Evolutionary conservation across 2,888 invertebrate genomes (phyloP), one percentile per base, ranked within the genome.

Genomic region (Nasonia oneida): DNA sequence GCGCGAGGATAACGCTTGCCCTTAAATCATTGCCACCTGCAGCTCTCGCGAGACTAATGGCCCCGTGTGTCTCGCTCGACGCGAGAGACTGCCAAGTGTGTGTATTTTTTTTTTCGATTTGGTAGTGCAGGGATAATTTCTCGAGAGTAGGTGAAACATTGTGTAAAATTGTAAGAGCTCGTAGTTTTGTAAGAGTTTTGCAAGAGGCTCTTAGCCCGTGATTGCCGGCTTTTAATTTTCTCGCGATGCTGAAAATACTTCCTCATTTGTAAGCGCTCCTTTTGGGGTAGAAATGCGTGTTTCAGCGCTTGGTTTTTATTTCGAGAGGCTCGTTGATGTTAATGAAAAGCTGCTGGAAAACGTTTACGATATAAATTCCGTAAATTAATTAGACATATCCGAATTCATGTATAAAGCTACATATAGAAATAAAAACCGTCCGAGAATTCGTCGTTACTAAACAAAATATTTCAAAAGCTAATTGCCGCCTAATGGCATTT

Each of bases 151-250:
- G 15, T 18, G 5, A 47, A 79, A 47, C 67, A 70, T 78, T 78
- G 23, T 10, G 23, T 23, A 47, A 47, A 47, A 79, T 67, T 67
- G 2, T 37, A 78, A 53, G 50, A 29, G 29, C 29, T 29, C 42
- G 79, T 37, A 33, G 37, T 80, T 80, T 80, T 37, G 79, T 18
- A 64, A 81, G 81, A 75, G 64, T 81, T 81, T 74, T 29, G 47
- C 39, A 81, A 81, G 42, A 39, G 33, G 64, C 33, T 75, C 64
- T 70, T 71, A 64, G 47, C 47, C 47, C n/a, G 29, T 42, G 23
- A 81, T 81, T 81, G 81, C 78, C n/a, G 12, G 74, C 81, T 81
- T 75, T 81, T 81, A 74, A 81, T 81, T 81, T 75, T 75, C 81
- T 47, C 61, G 33, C 33, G 75, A 61, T 23, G 57, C 47, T 74